Evolutionary conservation across 2,113 vertebrate genomes (phyloP).

Genomic region (Sphaerodactylus townsendi): DNA sequence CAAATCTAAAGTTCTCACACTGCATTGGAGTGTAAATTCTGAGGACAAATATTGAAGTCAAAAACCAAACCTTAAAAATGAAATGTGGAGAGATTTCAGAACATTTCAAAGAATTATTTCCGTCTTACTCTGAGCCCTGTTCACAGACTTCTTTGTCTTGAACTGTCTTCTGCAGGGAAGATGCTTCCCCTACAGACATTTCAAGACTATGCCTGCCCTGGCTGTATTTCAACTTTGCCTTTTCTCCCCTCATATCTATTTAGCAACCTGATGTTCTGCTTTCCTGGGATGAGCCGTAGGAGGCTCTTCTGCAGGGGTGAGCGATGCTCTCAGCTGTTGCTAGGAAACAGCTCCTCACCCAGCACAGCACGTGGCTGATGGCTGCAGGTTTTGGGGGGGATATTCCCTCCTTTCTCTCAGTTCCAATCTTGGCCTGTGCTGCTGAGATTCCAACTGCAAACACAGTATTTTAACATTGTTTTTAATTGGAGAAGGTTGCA

Average conservation of each 20-base stretch:
- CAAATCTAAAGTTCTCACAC: neutral
- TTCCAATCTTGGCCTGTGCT: constrained; percentile 1
- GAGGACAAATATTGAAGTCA: neutral
- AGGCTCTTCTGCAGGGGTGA: constrained; percentile 54
- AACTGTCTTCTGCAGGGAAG: neutral
- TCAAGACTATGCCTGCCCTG: neutral
- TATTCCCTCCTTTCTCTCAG: neutral
- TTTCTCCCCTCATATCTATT: neutral
- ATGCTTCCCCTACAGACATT: neutral
- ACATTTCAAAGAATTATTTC: neutral
- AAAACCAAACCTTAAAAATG: neutral
- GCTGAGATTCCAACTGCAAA: neutral
- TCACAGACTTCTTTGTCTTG: neutral
- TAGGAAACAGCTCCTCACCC: constrained; percentile 66
- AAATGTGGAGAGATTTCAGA: neutral
- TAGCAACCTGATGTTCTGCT: constrained; percentile 7
- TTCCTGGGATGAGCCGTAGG: constrained; percentile 35
- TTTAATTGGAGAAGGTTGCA: neutral
- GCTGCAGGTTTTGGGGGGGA: constrained; percentile 39
- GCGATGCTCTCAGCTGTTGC: constrained; percentile 68
- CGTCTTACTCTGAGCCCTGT: neutral
- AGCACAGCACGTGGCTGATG: constrained; percentile 62
- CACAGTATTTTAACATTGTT: neutral
- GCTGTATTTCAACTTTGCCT: neutral
- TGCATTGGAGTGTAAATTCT: neutral